phyloP scores from a whole-genome alignment of 2,113 vertebrate genomes.

The Grammatotria lemairii region DNA sequence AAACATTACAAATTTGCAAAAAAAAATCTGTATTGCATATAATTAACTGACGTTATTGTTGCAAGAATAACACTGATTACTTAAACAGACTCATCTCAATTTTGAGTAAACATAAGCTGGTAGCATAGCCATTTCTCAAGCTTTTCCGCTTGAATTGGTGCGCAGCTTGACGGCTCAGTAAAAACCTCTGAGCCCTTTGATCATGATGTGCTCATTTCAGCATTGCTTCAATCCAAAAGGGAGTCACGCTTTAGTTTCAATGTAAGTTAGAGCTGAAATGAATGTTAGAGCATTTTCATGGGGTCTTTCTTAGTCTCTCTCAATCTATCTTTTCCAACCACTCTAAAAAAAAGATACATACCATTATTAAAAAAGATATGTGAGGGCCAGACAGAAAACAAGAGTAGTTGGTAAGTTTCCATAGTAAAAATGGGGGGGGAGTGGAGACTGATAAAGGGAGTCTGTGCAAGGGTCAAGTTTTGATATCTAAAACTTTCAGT shows the following conservation, averaged over 20 bases:
- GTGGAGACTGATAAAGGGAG: not conserved
- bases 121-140: not conserved
- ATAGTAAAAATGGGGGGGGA: rapidly evolving
- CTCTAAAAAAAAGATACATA: not conserved
- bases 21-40: not conserved
- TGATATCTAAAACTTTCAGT: constrained; percentile 46
- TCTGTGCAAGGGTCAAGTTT: not conserved
- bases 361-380: not conserved
- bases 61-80: not conserved
- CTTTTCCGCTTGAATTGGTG: constrained; percentile 17
- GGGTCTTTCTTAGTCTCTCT: not conserved
- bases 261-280: not conserved
- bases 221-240: not conserved
- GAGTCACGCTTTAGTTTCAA: not conserved
- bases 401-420: not conserved
- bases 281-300: not conserved
- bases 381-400: not conserved
- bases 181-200: constrained; percentile 47
- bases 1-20: not conserved
- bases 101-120: constrained; percentile 29
- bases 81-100: constrained; percentile 12
- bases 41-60: constrained; percentile 2
- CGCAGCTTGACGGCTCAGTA: constrained; percentile 28
- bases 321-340: not conserved
- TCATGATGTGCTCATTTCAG: constrained; percentile 42